Conservation (phyloP, 2,113 vertebrate species). For the Odontesthes bonariensis region DNA sequence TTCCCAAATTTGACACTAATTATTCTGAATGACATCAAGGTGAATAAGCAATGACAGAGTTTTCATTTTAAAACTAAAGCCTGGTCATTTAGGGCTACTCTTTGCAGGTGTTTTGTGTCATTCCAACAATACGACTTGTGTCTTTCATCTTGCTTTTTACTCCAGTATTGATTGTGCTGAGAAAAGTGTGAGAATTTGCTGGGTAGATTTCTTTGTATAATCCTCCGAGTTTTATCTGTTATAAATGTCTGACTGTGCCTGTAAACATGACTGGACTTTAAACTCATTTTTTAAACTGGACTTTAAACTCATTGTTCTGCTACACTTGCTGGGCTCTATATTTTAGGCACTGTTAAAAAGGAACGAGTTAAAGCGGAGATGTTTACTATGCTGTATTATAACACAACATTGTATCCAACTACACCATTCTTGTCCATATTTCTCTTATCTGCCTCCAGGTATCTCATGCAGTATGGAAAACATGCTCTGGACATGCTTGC, state of each 20-base stretch:
- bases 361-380: conserved; percentile 14
- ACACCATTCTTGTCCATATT: background rate
- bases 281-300: conserved; percentile 9
- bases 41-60: background rate
- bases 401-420: background rate
- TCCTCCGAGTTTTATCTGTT: conserved; percentile 4
- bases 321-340: conserved; percentile 18
- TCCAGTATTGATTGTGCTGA: conserved; percentile 20
- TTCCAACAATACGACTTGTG: background rate
- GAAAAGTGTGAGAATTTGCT: background rate
- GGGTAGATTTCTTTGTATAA: conserved; percentile 6
- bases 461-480: conserved; percentile 94
- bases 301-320: conserved; percentile 9
- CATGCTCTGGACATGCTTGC: conserved; percentile 94
- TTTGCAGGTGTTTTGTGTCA: too few relatives aligned
- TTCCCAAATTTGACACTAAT: background rate
- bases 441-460: conserved; percentile 71
- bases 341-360: background rate
- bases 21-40: conserved; percentile 3
- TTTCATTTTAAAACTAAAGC: background rate
- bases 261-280: conserved; percentile 12
- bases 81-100: too few relatives aligned
- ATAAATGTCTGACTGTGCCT: background rate
- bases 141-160: background rate
- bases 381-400: background rate